Base-by-base conservation (phyloP, 2,113 vertebrate genomes). In the Motacilla tschutschensis region DNA sequence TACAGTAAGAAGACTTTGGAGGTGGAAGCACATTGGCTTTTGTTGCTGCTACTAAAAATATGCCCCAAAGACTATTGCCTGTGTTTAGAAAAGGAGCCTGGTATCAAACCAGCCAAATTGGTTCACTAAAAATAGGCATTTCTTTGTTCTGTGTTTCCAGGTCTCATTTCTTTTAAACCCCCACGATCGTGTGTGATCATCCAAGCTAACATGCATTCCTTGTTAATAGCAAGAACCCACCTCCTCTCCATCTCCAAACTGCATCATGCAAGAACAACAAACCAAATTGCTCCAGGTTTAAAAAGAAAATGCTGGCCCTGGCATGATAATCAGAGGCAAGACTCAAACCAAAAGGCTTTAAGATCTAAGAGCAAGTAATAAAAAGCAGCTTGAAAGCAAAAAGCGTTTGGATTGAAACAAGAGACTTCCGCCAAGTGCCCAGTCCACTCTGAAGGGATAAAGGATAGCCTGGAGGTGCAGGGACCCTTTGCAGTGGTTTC, bases 321-420 rank as follows among this genome's bases (percentile, higher is more conserved):
- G 63, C 55, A 43, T 0, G 7, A 40, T 64, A 20, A 73, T 50
- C 80, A 51, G 74, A 54, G 59, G 72, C 55, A 50, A 57, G 58
- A 20, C 40, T 79, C 55, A 76, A 85, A 80, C 36, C 87, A 63
- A 82, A 81, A 79, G 67, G 82, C 60, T 94, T 86, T 72, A 57
- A 83, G 78, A 84, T 91, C 87, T 87, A 82, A 87, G 77, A 82
- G 76, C 40, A 65, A 82, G 60, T 84, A 90, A 94, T 88, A 92
- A 94, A 93, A 95, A 92, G 64, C 89, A 93, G 92, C 76, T 90
- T 94, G 79, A 82, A 91, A 43, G 63, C 55, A 76, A 65, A 91
- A 90, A 82, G 2, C 17, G 55, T 29, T 88, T 73, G 63, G 64
- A 79, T 6, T 79, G 87, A 87, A 90, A 87, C 79, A 82, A 84